A percentile compares a stretch with the other conserved stretches of the same genome.
These are phyloP conservation scores for Melitaea cinxia DNA, from an alignment of 1,140 invertebrate genomes.

Conservation along the genomic window DNA sequence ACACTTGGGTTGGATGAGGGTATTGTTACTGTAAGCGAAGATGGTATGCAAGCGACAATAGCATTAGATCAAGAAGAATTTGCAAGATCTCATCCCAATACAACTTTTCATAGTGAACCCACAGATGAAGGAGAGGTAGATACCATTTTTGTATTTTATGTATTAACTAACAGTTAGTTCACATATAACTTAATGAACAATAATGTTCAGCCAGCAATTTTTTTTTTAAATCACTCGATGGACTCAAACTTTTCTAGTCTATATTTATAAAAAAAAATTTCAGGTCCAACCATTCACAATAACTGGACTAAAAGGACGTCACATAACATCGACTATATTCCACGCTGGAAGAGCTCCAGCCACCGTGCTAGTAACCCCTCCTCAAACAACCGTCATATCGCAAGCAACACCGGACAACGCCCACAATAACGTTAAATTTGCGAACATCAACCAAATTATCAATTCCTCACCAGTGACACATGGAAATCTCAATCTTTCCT, in stretches of 20 bases:
- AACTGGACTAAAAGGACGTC: slow-evolving; percentile 61
- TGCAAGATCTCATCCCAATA: slow-evolving; percentile 76
- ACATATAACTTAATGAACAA: too few species aligned
- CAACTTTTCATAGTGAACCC: slow-evolving; percentile 76
- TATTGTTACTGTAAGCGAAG: slow-evolving; percentile 69
- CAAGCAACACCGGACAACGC: slow-evolving; percentile 53
- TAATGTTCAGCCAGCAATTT: too few species aligned
- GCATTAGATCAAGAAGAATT: slow-evolving; percentile 72
- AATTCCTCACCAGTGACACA: slow-evolving; percentile 40
- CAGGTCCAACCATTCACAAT: slow-evolving; percentile 72
- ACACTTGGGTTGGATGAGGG: slow-evolving; percentile 63
- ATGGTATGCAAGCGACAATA: slow-evolving; percentile 63
- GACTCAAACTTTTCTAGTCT: too few species aligned
- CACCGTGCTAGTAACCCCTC: slow-evolving; percentile 67
- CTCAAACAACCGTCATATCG: slow-evolving; percentile 71
- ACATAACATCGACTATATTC: slow-evolving; percentile 76
- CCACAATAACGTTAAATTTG: slow-evolving; percentile 53
- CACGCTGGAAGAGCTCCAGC: slow-evolving; percentile 62
- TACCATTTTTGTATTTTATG: background rate
- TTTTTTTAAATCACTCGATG: too few species aligned
- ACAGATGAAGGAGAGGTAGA: slow-evolving; percentile 62
- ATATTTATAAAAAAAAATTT: too few species aligned
- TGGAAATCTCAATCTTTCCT: slow-evolving; percentile 48
- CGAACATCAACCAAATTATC: slow-evolving; percentile 62
- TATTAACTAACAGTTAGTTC: background rate